Evolutionary conservation across 2,888 invertebrate species (phyloP).

Genomic region (Eucriotettix oculatus): DNA sequence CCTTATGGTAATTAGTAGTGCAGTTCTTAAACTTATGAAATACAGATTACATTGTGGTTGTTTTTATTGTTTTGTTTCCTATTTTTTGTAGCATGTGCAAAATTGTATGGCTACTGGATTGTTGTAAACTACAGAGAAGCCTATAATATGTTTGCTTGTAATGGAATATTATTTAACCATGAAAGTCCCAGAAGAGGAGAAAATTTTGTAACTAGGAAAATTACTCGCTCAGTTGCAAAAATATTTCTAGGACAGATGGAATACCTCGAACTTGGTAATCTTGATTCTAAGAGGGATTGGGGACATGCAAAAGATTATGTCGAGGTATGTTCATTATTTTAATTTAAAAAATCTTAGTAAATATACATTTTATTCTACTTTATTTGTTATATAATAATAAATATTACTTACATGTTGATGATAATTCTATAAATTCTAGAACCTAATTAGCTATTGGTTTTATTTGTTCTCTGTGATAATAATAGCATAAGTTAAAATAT

Average conservation of each 20-base stretch:
- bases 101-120: constrained; percentile 92
- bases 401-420: no score
- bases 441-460: no score
- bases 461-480: no score
- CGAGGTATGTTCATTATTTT: constrained; percentile 33
- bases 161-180: constrained; percentile 92
- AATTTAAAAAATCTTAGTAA: no score
- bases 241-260: constrained; percentile 78
- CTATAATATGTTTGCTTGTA: constrained; percentile 88
- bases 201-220: constrained; percentile 96
- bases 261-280: constrained; percentile 75
- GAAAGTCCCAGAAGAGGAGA: constrained; percentile 92
- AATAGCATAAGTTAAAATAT: no score
- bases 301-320: constrained; percentile 94
- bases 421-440: no score
- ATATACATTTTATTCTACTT: no score
- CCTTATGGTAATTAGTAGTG: constrained; percentile 58
- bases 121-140: constrained; percentile 91
- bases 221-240: constrained; percentile 94
- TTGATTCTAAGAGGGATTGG: constrained; percentile 96
- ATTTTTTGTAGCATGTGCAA: constrained; percentile 63
- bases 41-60: background rate
- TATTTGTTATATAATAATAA: no score
- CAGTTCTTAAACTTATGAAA: background rate
- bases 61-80: background rate